Base-by-base conservation (phyloP, 2,113 vertebrate species). In the Pteronura brasiliensis region DNA sequence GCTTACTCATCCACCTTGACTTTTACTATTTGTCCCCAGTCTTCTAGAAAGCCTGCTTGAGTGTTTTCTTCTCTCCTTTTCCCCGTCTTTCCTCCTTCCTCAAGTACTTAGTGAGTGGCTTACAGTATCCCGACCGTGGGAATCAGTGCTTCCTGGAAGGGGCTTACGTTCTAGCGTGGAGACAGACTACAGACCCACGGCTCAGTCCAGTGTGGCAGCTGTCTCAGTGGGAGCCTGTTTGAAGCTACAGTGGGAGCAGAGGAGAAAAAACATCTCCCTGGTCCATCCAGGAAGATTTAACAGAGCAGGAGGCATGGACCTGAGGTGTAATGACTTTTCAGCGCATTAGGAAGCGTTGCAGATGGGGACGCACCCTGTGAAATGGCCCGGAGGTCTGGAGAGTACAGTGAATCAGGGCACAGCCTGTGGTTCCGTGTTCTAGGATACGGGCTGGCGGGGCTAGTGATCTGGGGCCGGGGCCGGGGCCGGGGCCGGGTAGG, bases 381-480 rank as follows among this genome's bases (percentile, higher is more conserved):
- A 90, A 42, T 63, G 14, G 39, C 84, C 10, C 4, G 8, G 55
- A 63, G 36, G 34, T 29, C 11, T 27, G 27, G 63, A 61, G 61
- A 42, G 15, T 39, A 1, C 2, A 1, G 36, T 0, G 34, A 31
- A 2, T 59, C 31, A 8, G 25, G 36, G 55, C 39, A 44, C 27
- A 23, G 47, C 29, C 6, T 1, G 1, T 49, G 13, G 27, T 23
- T 25, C 8, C 0, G 44, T 34, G 6, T 39, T 39, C 47, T 44
- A 31, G 29, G 14, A 8, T 36, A 7, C 15, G 44, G 88, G 55
- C 34, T 59, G 47, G 27, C 23, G 0, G 55, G 74, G 17, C 25
- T 20, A 13, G 65, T 49, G 74, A 31, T 10, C 0, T 2, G 23
- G 61, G 25, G 4, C 0, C 0, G 52, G 4, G 14, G 17, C 47